A percentile compares a stretch with the other conserved stretches of the same genome.
These are phyloP conservation scores for Cephus cinctus DNA, from an alignment of 1,140 invertebrate genomes.

Conservation along the genomic window DNA sequence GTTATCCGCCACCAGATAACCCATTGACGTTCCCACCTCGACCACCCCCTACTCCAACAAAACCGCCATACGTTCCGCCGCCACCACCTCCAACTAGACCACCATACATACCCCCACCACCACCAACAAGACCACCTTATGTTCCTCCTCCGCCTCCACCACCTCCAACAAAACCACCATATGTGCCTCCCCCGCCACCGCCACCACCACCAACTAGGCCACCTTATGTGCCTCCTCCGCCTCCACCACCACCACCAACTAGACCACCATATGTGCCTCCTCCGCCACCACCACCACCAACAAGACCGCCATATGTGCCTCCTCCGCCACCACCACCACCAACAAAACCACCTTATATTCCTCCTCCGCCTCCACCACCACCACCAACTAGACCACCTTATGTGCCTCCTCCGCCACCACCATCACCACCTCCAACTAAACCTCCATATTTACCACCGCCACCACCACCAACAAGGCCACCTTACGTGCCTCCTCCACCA, in stretches of 20 bases:
- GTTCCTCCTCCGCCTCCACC: slow-evolving; percentile 12
- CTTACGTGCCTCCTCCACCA: neutral
- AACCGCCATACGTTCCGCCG: slow-evolving; percentile 9
- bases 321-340: slow-evolving; percentile 12
- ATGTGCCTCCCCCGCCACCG: slow-evolving; percentile 12
- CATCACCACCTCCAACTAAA: slow-evolving; percentile 6
- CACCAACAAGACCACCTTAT: slow-evolving; percentile 8
- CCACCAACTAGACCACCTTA: slow-evolving; percentile 8
- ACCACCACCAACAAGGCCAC: slow-evolving; percentile 1
- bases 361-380: slow-evolving; percentile 5
- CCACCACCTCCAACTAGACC: slow-evolving; percentile 13
- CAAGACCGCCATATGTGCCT: neutral
- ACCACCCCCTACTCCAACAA: neutral
- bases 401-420: slow-evolving; percentile 9
- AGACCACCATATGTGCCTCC: slow-evolving; percentile 1
- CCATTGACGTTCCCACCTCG: slow-evolving; percentile 11
- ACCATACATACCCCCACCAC: slow-evolving; percentile 4
- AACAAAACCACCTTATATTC: slow-evolving; percentile 15
- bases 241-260: slow-evolving; percentile 5
- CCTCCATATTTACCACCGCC: slow-evolving; percentile 13
- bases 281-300: slow-evolving; percentile 1
- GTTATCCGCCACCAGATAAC: neutral
- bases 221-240: slow-evolving; percentile 12
- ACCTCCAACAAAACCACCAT: slow-evolving; percentile 6
- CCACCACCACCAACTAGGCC: slow-evolving; percentile 14